Base-by-base conservation (phyloP, 2,888 invertebrate species). In the Athripsodes cinereus region DNA sequence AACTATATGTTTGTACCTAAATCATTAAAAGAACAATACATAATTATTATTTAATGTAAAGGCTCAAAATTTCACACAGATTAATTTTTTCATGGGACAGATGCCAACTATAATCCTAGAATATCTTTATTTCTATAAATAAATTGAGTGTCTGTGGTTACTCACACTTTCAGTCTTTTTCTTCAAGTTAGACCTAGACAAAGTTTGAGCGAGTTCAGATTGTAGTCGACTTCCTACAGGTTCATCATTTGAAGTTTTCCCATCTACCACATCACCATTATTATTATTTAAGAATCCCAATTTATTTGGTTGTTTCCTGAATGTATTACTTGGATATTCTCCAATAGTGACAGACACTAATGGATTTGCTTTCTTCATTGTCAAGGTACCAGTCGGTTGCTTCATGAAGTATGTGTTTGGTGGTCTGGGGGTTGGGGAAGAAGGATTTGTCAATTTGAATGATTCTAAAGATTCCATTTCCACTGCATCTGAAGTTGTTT, bases 401-500 rank as follows among this genome's bases (percentile, higher is more conserved):
- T 74, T 80, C 63, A 80, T 78, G 69, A 88, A 89, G 69, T 88
- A 88, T 53, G 83, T 83, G 22, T 82, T 77, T 16, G 88, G 88
- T 8, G 87, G 88, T 67, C 82, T 84, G 46, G 85, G 85, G 58
- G 75, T 77, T 21, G 79, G 73, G 58, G 78, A 80, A 2, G 79
- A 74, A 21, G 85, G 83, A 68, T 85, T 84, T 64, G 84, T 85
- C 64, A 88, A 70, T 68, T 84, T 85, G 71, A 85, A 88, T 3
- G 88, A 88, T 70, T 89, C 88, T 65, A 89, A 73, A 20, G 88
- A 88, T 67, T 88, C 86, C 78, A 88, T 81, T 71, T 89, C 89
- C 11, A 85, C 88, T 34, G 81, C 78, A 61, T 85, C 85, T 51
- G 72, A 72, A 60, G 68, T 69, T 6, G 68, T 65, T 60, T 71